Conservation (phyloP, 1,140 invertebrate species). For the Lysiphlebus fabarum region DNA sequence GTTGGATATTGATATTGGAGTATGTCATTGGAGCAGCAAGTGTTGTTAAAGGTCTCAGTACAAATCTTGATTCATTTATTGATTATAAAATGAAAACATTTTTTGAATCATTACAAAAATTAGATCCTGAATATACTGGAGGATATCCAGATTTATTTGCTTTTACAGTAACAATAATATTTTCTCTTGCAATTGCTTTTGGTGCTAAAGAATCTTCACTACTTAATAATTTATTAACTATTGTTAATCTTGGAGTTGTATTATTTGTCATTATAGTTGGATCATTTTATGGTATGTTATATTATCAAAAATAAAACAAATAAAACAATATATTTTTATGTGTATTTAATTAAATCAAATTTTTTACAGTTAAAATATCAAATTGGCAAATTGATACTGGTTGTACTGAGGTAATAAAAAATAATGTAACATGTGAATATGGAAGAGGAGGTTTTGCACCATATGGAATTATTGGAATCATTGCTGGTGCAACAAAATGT, state of each 20-base stretch:
- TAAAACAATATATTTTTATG: too few relatives aligned
- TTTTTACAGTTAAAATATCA: too few relatives aligned
- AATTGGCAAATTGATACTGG: too few relatives aligned
- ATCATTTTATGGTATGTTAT: not conserved
- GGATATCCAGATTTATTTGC: conserved; percentile 83
- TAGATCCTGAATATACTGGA: conserved; percentile 63
- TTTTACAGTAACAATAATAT: conserved; percentile 64
- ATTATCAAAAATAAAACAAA: not conserved
- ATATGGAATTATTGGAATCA: conserved; percentile 72
- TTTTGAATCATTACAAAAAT: conserved; percentile 59
- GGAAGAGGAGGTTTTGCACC: conserved; percentile 68
- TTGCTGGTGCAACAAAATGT: conserved; percentile 78
- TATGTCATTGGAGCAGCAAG: conserved; percentile 88
- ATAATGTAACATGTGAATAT: not conserved
- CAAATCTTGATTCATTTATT: conserved; percentile 80
- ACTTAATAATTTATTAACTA: conserved; percentile 88
- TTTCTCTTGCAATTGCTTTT: conserved; percentile 68
- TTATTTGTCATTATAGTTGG: conserved; percentile 69
- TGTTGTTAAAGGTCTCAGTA: conserved; percentile 86
- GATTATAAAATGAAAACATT: conserved; percentile 72
- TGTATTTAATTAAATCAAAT: too few relatives aligned
- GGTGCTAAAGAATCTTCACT: conserved; percentile 87
- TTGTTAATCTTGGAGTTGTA: conserved; percentile 80
- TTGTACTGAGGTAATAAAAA: too few relatives aligned
- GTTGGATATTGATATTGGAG: conserved; percentile 88